Conservation (phyloP, 2,888 invertebrate genomes). For the Cerceris ruficornis region DNA sequence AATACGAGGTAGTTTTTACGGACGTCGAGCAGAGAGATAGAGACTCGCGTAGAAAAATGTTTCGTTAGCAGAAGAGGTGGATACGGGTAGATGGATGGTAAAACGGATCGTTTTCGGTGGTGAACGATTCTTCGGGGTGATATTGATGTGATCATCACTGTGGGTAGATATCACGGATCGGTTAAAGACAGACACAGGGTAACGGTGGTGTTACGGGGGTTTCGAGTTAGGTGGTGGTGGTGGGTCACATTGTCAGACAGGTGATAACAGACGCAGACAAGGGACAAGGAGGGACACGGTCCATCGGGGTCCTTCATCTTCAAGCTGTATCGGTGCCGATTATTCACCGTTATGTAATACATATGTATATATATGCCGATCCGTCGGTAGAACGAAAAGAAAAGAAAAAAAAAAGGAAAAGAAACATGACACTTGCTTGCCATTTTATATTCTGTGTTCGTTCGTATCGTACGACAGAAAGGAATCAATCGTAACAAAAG, state of each 20-base stretch:
- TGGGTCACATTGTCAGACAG: slow-evolving; percentile 75
- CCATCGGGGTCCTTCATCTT: slow-evolving; percentile 49
- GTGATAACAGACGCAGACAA: slow-evolving; percentile 82
- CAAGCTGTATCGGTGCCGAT: slow-evolving; percentile 53
- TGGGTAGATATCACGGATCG: slow-evolving; percentile 66
- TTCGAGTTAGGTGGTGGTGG: slow-evolving; percentile 49
- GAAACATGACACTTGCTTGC: slow-evolving; percentile 33
- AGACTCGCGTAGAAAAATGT: slow-evolving; percentile 30
- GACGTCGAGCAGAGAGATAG: slow-evolving; percentile 4
- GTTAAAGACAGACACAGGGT: slow-evolving; percentile 73
- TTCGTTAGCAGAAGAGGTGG: slow-evolving; percentile 32
- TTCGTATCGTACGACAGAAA: slow-evolving; percentile 57
- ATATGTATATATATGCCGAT: slow-evolving; percentile 59
- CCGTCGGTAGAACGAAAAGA: slow-evolving; percentile 57
- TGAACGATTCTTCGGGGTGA: background rate
- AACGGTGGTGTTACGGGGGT: slow-evolving; percentile 56
- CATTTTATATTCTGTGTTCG: slow-evolving; percentile 24
- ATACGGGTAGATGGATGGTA: slow-evolving; percentile 28
- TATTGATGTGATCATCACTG: slow-evolving; percentile 52
- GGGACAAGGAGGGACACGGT: slow-evolving; percentile 75
- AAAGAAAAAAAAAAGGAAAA: too few species aligned
- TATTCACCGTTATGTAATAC: slow-evolving; percentile 14
- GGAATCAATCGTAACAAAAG: slow-evolving; percentile 52
- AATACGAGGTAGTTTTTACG: too few species aligned
- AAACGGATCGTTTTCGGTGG: slow-evolving; percentile 13